A percentile compares a stretch with the other conserved stretches of the same genome.
These are phyloP conservation scores for Tricholaema leucomelas DNA, from an alignment of 2,113 vertebrate genomes.

Conservation along the genomic window DNA sequence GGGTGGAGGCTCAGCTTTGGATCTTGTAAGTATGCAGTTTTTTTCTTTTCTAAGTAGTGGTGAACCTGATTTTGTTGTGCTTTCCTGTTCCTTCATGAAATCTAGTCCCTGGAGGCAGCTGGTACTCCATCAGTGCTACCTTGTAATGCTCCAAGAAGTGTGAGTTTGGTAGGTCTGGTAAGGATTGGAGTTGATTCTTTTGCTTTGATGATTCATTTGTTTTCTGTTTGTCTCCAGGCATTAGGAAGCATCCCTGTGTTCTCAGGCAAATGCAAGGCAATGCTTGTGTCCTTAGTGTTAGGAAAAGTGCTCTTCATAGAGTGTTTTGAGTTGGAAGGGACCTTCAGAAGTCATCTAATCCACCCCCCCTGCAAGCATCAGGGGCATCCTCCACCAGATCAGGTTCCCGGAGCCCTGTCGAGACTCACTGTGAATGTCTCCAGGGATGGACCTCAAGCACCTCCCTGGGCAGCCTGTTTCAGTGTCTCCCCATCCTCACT, in stretches of 20 bases:
- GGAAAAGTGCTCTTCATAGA: background rate
- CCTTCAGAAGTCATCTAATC: too few relatives aligned
- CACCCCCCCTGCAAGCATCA: too few relatives aligned
- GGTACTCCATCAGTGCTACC: background rate
- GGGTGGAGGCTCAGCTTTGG: conserved; percentile 81
- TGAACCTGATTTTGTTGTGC: background rate
- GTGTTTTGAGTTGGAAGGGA: too few relatives aligned
- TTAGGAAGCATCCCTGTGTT: background rate
- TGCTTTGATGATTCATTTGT: background rate
- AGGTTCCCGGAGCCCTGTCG: too few relatives aligned
- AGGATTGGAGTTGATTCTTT: too few relatives aligned
- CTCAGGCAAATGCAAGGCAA: background rate
- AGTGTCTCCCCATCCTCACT: too few relatives aligned
- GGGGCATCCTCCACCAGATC: too few relatives aligned
- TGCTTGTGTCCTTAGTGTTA: background rate
- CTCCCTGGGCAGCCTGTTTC: too few relatives aligned
- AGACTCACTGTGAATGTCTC: too few relatives aligned
- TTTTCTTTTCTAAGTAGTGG: background rate
- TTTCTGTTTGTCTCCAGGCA: background rate
- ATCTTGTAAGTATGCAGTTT: conserved; percentile 73
- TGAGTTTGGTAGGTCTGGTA: background rate
- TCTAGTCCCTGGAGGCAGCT: background rate
- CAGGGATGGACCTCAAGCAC: too few relatives aligned
- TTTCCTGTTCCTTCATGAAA: background rate
- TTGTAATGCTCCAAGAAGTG: background rate